Percentiles rank a stretch among this genome's conserved stretches.
phyloP scores from a whole-genome alignment of 2,113 vertebrate species.

The Poeciliopsis retropinna region DNA sequence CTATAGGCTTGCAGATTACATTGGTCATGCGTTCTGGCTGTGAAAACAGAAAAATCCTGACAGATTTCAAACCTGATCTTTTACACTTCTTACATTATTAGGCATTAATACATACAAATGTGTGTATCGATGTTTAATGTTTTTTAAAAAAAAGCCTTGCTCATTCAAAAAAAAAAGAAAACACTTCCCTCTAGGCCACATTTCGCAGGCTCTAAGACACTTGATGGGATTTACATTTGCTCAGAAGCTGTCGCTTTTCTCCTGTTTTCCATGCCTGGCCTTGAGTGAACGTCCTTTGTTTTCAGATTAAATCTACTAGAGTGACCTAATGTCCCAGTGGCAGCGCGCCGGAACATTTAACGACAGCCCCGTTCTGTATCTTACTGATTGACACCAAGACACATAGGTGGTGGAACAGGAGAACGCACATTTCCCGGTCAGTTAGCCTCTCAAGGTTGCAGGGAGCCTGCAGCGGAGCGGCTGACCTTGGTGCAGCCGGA shows the following conservation, averaged over 20 bases:
- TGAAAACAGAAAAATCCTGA: slow-evolving; percentile 27
- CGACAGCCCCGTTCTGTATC: slow-evolving; percentile 40
- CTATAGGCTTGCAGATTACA: slow-evolving; percentile 64
- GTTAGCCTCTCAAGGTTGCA: slow-evolving; percentile 90
- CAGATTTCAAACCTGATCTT: background rate
- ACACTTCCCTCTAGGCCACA: background rate
- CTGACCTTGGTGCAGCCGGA: slow-evolving; percentile 83
- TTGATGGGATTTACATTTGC: slow-evolving; percentile 21
- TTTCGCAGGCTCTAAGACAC: slow-evolving; percentile 5
- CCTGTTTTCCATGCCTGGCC: slow-evolving; percentile 17
- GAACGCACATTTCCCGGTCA: slow-evolving; percentile 89
- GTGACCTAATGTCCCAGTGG: slow-evolving; percentile 39
- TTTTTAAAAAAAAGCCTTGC: too few relatives aligned
- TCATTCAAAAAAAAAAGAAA: too few relatives aligned
- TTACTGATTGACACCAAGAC: slow-evolving; percentile 85
- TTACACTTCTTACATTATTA: background rate
- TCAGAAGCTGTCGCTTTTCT: slow-evolving; percentile 26
- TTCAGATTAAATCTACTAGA: slow-evolving; percentile 33
- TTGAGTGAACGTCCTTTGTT: slow-evolving; percentile 32
- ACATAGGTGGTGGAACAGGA: slow-evolving; percentile 65
- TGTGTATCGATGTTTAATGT: background rate
- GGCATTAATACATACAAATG: background rate
- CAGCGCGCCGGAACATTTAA: slow-evolving; percentile 42
- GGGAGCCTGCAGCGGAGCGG: slow-evolving; percentile 75
- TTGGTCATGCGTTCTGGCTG: slow-evolving; percentile 46